phyloP scores from a whole-genome alignment of 1,140 invertebrate species.

The Theocolax elegans region DNA sequence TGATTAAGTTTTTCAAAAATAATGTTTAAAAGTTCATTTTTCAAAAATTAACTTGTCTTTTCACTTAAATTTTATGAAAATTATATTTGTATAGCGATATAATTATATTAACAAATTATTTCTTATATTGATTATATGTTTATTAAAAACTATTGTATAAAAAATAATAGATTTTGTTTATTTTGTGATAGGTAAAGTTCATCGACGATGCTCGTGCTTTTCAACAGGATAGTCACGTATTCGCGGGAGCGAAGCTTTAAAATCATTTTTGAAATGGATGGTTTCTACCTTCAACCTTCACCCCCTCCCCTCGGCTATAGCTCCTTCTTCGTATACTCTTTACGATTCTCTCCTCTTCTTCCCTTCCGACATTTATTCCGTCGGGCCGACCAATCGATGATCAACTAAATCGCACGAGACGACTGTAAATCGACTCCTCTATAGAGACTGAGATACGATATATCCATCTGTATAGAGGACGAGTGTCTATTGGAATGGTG shows the following conservation, averaged over 20 bases:
- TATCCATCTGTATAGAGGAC: no score
- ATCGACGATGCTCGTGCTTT: constrained; percentile 35
- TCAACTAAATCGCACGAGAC: constrained; percentile 42
- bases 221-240: constrained; percentile 50
- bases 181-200: no score
- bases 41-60: constrained; percentile 35
- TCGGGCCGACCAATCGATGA: constrained; percentile 23
- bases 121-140: no score
- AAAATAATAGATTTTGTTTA: no score
- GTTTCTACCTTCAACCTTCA: constrained; percentile 36
- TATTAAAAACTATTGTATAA: constrained; percentile 35
- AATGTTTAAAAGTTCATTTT: no score
- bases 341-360: background rate
- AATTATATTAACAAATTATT: no score
- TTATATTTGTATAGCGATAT: no score
- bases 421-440: constrained; percentile 33
- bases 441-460: background rate
- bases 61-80: no score
- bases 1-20: no score
- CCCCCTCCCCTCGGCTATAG: constrained; percentile 12
- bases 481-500: no score
- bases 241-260: constrained; percentile 40
- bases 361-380: constrained; percentile 21
- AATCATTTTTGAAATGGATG: constrained; percentile 55
- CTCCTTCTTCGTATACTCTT: background rate